These are phyloP conservation scores for Leucophenga maculata DNA, from an alignment of 2,888 invertebrate genomes.

Conservation along the genomic window DNA sequence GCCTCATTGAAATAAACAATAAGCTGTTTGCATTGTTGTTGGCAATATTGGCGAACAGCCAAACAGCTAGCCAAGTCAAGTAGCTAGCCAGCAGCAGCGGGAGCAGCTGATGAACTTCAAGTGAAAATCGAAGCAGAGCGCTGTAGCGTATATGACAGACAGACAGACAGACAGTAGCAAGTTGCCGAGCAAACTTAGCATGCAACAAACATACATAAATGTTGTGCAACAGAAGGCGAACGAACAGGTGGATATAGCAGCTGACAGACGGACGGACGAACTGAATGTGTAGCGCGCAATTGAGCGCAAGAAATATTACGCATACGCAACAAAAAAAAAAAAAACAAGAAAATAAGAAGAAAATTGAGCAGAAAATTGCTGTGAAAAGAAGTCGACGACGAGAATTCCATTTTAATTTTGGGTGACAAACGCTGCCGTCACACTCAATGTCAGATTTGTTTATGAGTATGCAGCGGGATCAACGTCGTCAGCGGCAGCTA, in stretches of 20 bases:
- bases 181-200: too few relatives aligned
- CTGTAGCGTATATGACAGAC: too few relatives aligned
- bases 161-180: background rate
- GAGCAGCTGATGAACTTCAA: background rate
- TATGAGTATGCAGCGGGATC: constrained; percentile 47
- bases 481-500: constrained; percentile 18
- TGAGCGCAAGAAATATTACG: background rate
- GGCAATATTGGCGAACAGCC: too few relatives aligned
- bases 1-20: constrained; percentile 28
- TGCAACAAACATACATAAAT: constrained; percentile 43
- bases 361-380: too few relatives aligned
- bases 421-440: background rate
- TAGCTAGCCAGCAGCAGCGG: background rate
- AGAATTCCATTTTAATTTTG: background rate
- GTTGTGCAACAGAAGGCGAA: too few relatives aligned
- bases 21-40: constrained; percentile 11
- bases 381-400: too few relatives aligned
- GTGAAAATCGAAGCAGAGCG: background rate
- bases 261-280: constrained; percentile 17
- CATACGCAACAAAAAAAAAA: too few relatives aligned
- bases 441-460: constrained; percentile 57
- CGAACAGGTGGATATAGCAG: constrained; percentile 57
- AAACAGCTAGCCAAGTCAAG: too few relatives aligned
- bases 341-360: too few relatives aligned
- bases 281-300: constrained; percentile 2